Base-by-base conservation (phyloP, 2,888 invertebrate genomes). In the Pristionchus exspectatus region DNA sequence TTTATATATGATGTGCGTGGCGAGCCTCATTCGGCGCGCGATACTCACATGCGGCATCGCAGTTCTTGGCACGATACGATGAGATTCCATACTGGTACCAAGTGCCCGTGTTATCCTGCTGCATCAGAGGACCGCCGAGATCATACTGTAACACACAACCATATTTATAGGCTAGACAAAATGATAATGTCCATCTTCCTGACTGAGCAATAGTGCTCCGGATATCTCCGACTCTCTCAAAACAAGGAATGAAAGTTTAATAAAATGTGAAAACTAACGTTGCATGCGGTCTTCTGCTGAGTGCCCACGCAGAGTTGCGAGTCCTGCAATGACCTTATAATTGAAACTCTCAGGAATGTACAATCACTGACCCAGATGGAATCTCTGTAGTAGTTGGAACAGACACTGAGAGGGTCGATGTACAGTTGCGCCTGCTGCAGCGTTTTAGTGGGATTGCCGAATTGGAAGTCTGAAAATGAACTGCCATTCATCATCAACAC, bases 71-170 rank as follows among this genome's bases (percentile, higher is more conserved):
- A 0, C 89, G 30, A 30, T 56, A 89, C 1, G 89, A 89, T 0
- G 66, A 33, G 50, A 89, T 81, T n/a, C 89, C 89, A 54, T 89
- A 89, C 30, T 83, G 81, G 27, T 44, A 89, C 89, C 89, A 89
- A n/a, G 83, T 30, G 33, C 89, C 89, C 2, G 33, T 27, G 24
- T 77, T 50, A 21, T 33, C 56, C 24, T 38, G 59, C 89, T 89
- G 81, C 33, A 83, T 30, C 24, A 89, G 69, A 12, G 89, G 89
- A 50, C 89, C 83, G 27, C 89, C 89, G 21, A 63, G 59, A 24
- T 89, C 89, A 14, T 38, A 27, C 89, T 89, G 9, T 74, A 72
- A 69, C 10, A 12, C 44, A 50, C 3, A 50, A 7, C 0, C 4
- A 50, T 50, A 44, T 44, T 44, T 44, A 44, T 44, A 44, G 44